Percentiles rank a stretch among this genome's conserved stretches.
Conservation (phyloP, 2,113 vertebrate genomes). For the human (Homo sapiens) region GRCh38 chr1:145092001-145092500, state of each 20-base stretch:
- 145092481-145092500: constrained; percentile 64
- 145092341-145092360: constrained; percentile 12
- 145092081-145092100: constrained; percentile 29
- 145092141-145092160: constrained; percentile 66
- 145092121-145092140: constrained; percentile 58
- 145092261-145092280: neutral
- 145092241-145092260: constrained; percentile 9
- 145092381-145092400: constrained; percentile 10
- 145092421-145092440: constrained; percentile 19
- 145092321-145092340: neutral
- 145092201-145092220: constrained; percentile 25
- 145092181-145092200: constrained; percentile 37
- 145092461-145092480: constrained; percentile 78
- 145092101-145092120: constrained; percentile 7
- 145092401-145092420: constrained; percentile 54
- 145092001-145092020: too few relatives aligned
- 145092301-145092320: constrained; percentile 48
- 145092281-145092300: constrained; percentile 11
- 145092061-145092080: too few relatives aligned
- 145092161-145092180: constrained; percentile 42
- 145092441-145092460: constrained; percentile 46
- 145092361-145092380: neutral
- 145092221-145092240: neutral
- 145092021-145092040: too few relatives aligned
- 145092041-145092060: too few relatives aligned